These are phyloP conservation scores for Hipposideros armiger DNA, from an alignment of 2,113 vertebrate genomes.

Conservation along the genomic window DNA sequence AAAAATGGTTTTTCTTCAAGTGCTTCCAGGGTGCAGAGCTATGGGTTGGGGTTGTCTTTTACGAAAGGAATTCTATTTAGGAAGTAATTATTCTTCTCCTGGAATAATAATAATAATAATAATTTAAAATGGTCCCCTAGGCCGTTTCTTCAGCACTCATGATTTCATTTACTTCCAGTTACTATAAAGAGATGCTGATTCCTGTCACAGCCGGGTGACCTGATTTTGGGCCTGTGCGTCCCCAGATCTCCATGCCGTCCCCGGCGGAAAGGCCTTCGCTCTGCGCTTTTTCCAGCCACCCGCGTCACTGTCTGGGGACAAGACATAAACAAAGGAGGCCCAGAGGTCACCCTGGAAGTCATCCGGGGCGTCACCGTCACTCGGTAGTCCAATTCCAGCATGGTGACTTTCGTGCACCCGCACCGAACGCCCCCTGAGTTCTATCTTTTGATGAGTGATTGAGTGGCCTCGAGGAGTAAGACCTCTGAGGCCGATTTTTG, in stretches of 20 bases:
- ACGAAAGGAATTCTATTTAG: background rate
- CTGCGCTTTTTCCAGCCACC: too few species aligned
- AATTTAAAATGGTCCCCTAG: background rate
- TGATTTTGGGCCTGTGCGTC: background rate
- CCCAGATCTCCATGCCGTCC: too few species aligned
- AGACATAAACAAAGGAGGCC: background rate
- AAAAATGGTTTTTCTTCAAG: too few species aligned
- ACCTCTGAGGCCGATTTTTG: too few species aligned
- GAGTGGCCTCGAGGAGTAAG: too few species aligned
- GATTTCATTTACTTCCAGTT: background rate
- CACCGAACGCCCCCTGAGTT: background rate
- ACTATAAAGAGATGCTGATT: background rate
- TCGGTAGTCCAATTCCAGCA: background rate
- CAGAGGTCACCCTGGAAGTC: background rate
- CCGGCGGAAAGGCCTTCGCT: background rate
- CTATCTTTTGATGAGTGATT: too few species aligned
- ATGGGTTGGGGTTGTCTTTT: background rate
- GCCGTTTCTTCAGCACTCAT: fast-evolving
- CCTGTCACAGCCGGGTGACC: background rate
- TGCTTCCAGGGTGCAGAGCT: background rate
- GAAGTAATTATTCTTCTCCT: background rate
- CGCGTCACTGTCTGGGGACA: background rate
- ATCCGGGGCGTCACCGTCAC: background rate
- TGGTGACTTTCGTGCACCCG: background rate
- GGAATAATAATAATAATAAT: background rate